A percentile compares a stretch with the other conserved stretches of the same genome.
These are phyloP conservation scores for Crotophaga sulcirostris DNA, from an alignment of 2,113 vertebrate species.

Conservation along the genomic window DNA sequence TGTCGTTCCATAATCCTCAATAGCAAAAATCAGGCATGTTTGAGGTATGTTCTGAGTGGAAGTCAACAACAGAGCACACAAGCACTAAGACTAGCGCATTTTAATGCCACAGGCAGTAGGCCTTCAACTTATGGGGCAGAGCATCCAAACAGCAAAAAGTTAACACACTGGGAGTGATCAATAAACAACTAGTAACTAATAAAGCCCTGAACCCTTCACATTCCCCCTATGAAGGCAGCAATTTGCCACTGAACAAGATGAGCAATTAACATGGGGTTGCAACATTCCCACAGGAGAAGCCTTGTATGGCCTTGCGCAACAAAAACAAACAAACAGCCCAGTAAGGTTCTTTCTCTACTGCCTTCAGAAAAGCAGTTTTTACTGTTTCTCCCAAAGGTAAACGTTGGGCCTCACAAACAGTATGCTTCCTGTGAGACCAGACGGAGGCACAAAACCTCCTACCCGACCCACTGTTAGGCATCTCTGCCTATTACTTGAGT, in stretches of 20 bases:
- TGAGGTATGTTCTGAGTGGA: not conserved
- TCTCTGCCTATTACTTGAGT: not conserved
- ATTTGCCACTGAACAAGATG: conserved; percentile 6
- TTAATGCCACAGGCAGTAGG: not conserved
- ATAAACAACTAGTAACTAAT: conserved; percentile 51
- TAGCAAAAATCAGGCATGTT: not conserved
- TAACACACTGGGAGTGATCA: conserved; percentile 15
- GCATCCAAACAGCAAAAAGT: conserved; percentile 19
- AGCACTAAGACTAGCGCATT: not conserved
- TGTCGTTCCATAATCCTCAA: not conserved
- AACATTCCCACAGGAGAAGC: not conserved
- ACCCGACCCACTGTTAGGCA: not conserved
- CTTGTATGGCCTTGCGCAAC: not conserved
- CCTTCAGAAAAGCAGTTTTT: not conserved
- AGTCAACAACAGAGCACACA: not conserved
- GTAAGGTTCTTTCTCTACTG: not conserved
- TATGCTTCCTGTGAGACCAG: not conserved
- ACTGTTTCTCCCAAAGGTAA: not conserved
- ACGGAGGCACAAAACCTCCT: not conserved
- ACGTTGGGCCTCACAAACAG: not conserved
- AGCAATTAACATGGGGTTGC: conserved; percentile 13
- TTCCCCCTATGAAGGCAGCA: not conserved
- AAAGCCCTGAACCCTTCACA: conserved; percentile 25
- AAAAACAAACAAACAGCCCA: not conserved
- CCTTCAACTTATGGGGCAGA: conserved; percentile 26